Percentiles rank a stretch among this genome's conserved stretches.
phyloP scores from a whole-genome alignment of 2,797 vertebrate genomes.

The Falco concolor region DNA sequence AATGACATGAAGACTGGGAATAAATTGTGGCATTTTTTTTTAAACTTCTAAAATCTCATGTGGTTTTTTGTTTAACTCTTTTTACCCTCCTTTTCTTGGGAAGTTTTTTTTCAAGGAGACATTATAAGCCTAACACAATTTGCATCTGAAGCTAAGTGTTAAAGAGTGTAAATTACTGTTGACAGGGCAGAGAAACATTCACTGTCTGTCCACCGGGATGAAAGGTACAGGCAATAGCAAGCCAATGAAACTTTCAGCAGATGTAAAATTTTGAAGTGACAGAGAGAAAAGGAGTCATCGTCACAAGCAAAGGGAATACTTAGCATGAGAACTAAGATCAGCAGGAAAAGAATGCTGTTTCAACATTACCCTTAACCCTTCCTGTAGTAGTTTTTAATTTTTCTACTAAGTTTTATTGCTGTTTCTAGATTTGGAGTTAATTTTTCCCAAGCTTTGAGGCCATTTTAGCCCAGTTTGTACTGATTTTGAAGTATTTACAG shows the following conservation, averaged over 20 bases:
- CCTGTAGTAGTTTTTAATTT: background rate
- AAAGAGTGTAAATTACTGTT: background rate
- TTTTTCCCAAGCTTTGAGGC: background rate
- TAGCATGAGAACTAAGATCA: background rate
- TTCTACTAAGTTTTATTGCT: background rate
- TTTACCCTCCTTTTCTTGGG: background rate
- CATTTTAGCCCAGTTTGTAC: background rate
- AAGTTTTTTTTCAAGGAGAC: background rate
- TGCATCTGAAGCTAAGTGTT: background rate
- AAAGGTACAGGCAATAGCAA: background rate
- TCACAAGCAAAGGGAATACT: background rate
- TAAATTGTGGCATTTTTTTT: background rate
- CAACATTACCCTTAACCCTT: background rate
- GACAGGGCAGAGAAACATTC: background rate
- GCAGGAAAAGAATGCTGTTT: background rate
- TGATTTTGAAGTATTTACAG: background rate
- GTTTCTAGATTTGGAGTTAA: background rate
- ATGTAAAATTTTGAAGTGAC: background rate
- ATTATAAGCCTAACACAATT: background rate
- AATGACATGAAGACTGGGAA: background rate
- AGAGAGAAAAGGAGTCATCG: background rate
- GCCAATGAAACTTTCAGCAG: background rate
- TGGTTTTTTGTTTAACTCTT: background rate
- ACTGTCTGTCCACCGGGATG: background rate
- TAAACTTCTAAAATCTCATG: background rate